phyloP scores from a whole-genome alignment of 1,140 invertebrate species.

The Anastrepha ludens region DNA sequence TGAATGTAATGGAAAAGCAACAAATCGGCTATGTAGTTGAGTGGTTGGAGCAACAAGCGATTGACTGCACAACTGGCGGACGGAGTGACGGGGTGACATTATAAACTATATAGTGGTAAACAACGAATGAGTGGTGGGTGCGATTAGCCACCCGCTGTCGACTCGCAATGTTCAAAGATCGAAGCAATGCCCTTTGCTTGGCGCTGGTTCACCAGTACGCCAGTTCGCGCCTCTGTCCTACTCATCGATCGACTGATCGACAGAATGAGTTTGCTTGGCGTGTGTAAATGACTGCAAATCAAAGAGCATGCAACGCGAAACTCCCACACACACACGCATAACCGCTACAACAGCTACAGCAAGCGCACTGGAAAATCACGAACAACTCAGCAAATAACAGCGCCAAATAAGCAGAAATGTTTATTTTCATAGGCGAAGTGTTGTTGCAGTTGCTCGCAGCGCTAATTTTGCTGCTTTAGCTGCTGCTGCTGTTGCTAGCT shows the following conservation, averaged over 20 bases:
- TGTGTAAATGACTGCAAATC: slow-evolving; percentile 15
- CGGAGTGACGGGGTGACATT: background rate
- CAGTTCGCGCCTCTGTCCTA: background rate
- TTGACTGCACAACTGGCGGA: background rate
- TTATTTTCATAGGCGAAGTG: background rate
- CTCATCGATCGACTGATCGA: background rate
- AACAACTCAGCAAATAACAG: background rate
- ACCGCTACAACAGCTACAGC: background rate
- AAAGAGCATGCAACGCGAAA: slow-evolving; percentile 1
- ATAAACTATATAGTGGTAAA: background rate
- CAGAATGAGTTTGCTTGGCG: background rate
- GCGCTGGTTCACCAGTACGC: background rate
- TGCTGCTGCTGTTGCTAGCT: background rate
- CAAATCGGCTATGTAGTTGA: background rate
- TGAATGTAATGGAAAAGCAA: background rate
- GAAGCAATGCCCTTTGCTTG: background rate
- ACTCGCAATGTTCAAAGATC: background rate
- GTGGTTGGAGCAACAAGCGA: background rate
- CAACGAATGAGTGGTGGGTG: background rate
- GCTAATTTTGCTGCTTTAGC: too few relatives aligned
- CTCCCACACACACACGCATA: background rate
- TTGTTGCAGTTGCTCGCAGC: background rate
- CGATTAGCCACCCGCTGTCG: background rate
- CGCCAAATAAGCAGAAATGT: background rate
- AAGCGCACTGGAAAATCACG: background rate